Base-by-base conservation (phyloP, 2,888 invertebrate genomes). In the Microctonus brassicae region DNA sequence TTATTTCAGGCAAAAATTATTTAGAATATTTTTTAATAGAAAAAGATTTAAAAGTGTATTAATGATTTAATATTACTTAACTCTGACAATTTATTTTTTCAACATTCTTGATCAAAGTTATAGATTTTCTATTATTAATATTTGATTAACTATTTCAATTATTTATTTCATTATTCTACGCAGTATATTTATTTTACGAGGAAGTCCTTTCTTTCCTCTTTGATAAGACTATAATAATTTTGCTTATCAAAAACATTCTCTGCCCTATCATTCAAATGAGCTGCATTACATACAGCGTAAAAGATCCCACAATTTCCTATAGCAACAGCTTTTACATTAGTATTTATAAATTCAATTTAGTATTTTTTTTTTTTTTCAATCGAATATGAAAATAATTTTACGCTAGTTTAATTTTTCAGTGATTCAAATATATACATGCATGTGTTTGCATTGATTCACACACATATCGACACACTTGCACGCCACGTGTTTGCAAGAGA, bases 151-250 rank as follows among this genome's bases (percentile, higher is more conserved):
- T 61, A 52, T 34, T 10, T 39, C 63, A 20, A 53, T 63, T 39
- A 36, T n/a, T 39, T 53, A 47, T 11, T 47, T 34, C 65, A 36
- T 47, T 55, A 67, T 80, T 76, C 70, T 73, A 70, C 77, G 76
- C 63, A 74, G 74, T 57, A 42, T 42, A 64, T 72, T 52, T n/a
- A 57, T 67, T 78, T 65, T 75, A 63, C 77, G 68, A 81, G 83
- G 83, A 83, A 83, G 81, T 80, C 69, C 77, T 79, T 81, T 78
- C 78, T 81, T 82, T 81, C 81, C 82, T 82, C 73, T 80, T 67
- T 73, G 83, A 83, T 83, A 83, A 77, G 57, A 24, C 10, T 24
- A 52, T 60, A 24, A 17, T n/a, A n/a, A n/a, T n/a, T n/a, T n/a
- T n/a, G n/a, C 52, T 77, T 81, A 83, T 83, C 81, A n/a, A 80